These are phyloP conservation scores for Creontiades dilutus DNA, from an alignment of 2,888 invertebrate species.

Conservation along the genomic window DNA sequence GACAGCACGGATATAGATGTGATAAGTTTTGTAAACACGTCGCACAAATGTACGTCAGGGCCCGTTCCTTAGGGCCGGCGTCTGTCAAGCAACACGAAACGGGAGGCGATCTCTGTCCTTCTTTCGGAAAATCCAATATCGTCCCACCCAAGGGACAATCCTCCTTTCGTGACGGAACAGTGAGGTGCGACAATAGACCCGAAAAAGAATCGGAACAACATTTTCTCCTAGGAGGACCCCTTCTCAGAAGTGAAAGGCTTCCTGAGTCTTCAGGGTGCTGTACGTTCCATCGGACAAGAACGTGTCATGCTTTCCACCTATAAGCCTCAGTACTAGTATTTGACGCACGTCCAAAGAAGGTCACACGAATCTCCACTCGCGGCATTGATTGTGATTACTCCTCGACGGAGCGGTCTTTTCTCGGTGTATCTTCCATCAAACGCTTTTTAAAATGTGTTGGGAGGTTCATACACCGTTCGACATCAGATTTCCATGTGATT, in stretches of 20 bases:
- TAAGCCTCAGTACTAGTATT: neutral
- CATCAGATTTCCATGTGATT: no score
- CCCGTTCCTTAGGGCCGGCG: neutral
- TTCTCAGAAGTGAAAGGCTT: constrained; percentile 32
- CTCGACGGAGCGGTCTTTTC: neutral
- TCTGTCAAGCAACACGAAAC: neutral
- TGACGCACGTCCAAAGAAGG: neutral
- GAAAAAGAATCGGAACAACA: constrained; percentile 29
- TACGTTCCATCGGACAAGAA: constrained; percentile 11
- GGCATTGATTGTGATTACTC: neutral
- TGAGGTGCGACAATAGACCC: constrained; percentile 29
- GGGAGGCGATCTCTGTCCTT: neutral
- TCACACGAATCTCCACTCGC: neutral
- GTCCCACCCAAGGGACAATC: neutral
- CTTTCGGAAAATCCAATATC: constrained; percentile 5
- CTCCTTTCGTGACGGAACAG: constrained; percentile 7
- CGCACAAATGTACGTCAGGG: neutral
- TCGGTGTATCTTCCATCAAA: neutral
- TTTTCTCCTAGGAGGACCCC: neutral
- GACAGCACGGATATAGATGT: neutral
- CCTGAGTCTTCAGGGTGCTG: neutral
- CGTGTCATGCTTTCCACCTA: constrained; percentile 36
- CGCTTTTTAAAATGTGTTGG: no score
- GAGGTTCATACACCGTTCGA: no score
- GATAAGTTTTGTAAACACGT: constrained; percentile 3